A percentile compares a stretch with the other conserved stretches of the same genome.
phyloP scores from a whole-genome alignment of 2,888 invertebrate species.

The Orthosia cruda region DNA sequence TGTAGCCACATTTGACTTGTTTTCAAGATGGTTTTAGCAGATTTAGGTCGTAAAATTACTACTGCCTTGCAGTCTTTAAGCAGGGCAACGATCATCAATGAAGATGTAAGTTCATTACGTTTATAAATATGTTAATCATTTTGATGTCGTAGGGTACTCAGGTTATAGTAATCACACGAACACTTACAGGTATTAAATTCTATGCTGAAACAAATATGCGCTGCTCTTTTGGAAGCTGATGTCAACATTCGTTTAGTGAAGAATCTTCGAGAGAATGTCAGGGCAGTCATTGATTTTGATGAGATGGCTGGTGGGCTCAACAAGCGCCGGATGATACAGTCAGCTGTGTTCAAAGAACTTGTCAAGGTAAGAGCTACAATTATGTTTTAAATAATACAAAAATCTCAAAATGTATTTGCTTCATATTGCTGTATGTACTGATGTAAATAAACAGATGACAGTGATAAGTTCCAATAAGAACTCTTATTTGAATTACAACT shows the following conservation, averaged over 20 bases:
- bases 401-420: background rate
- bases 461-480: background rate
- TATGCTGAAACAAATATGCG: conserved; percentile 99
- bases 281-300: conserved; percentile 99
- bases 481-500: background rate
- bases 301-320: conserved; percentile 99
- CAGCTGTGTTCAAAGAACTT: conserved; percentile 99
- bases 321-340: conserved; percentile 99
- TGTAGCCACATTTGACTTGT: conserved; percentile 49
- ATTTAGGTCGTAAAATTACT: conserved; percentile 99
- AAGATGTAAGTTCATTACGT: conserved; percentile 94
- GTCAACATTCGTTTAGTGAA: conserved; percentile 99
- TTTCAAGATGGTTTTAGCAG: conserved; percentile 99
- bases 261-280: conserved; percentile 99
- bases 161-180: conserved; percentile 4
- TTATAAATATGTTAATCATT: conserved; percentile 17
- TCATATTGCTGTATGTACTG: background rate
- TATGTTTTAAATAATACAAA: background rate
- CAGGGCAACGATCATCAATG: conserved; percentile 99
- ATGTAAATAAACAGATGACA: background rate
- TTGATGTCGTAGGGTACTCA: background rate
- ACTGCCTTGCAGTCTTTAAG: conserved; percentile 99
- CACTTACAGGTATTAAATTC: conserved; percentile 97
- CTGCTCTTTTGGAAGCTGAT: conserved; percentile 99
- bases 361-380: conserved; percentile 94